Percentiles rank a stretch among this genome's conserved stretches.
Conservation (phyloP, 2,888 invertebrate species). For the Stegana nigrithorax region DNA sequence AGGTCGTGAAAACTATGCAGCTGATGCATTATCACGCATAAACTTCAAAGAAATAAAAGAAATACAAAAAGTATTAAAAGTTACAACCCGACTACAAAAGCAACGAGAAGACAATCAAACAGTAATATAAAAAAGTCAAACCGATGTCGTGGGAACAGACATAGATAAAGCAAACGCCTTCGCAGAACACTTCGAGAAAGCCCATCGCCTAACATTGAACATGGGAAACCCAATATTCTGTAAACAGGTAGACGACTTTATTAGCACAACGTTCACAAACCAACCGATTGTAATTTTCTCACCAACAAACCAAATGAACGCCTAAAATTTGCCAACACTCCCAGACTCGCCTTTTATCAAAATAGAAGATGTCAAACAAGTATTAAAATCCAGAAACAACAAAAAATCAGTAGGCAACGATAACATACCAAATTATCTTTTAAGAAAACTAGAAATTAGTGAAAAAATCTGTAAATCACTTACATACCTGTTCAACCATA, state of each 20-base stretch:
- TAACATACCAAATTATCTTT: not conserved
- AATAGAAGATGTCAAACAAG: not conserved
- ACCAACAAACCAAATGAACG: not conserved
- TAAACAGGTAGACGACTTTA: not conserved
- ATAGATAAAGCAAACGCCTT: not conserved
- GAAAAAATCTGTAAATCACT: not conserved
- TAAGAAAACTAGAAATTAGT: no score
- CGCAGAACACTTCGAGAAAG: not conserved
- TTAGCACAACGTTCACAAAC: not conserved
- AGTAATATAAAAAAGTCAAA: no score
- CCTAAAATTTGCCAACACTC: not conserved
- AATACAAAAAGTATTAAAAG: no score
- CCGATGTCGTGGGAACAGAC: no score
- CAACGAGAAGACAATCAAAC: no score
- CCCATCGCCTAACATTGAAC: not conserved
- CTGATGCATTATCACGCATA: constrained; percentile 16
- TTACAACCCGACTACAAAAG: no score
- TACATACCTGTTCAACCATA: not conserved
- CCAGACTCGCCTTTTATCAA: not conserved
- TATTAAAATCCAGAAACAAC: not conserved
- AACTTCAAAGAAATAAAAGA: no score
- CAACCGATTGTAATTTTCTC: not conserved
- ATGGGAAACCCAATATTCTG: not conserved
- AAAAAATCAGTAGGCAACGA: not conserved
- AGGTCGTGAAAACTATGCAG: constrained; percentile 32